Percentiles rank a stretch among this genome's conserved stretches.
These are phyloP conservation scores for Sylvilagus floridanus DNA, from an alignment of 2,797 vertebrate genomes.

Conservation along the genomic window DNA sequence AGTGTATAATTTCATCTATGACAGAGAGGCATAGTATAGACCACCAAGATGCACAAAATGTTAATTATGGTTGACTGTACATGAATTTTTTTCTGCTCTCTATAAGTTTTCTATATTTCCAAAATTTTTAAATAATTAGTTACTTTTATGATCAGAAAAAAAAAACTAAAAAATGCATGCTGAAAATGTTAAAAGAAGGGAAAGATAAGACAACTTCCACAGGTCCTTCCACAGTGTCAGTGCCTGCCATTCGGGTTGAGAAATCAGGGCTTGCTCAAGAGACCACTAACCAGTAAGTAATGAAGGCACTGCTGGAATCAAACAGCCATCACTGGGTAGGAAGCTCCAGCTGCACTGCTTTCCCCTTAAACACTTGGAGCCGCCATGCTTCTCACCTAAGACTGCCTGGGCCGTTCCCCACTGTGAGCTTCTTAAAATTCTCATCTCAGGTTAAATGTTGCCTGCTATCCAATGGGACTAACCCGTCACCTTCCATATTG, in stretches of 20 bases:
- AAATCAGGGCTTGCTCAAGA: background rate
- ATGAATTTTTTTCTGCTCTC: background rate
- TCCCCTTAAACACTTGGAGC: background rate
- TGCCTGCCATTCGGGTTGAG: background rate
- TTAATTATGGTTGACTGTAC: background rate
- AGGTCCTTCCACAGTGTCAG: no score
- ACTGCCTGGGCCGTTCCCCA: background rate
- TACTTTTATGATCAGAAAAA: background rate
- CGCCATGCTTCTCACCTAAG: background rate
- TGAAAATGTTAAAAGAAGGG: background rate
- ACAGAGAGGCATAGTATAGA: background rate
- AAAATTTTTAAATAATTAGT: background rate
- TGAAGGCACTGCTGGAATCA: background rate
- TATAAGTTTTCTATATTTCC: conserved; percentile 6
- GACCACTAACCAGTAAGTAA: background rate
- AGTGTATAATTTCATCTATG: background rate
- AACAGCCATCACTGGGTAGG: background rate
- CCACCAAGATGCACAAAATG: background rate
- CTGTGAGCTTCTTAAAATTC: background rate
- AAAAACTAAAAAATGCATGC: background rate
- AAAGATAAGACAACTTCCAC: background rate
- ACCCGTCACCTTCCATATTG: background rate
- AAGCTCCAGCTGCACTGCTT: background rate
- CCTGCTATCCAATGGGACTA: background rate
- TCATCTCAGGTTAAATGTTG: background rate